Conservation (phyloP, 2,797 vertebrate species). For the Gadopsis bispinosus region DNA sequence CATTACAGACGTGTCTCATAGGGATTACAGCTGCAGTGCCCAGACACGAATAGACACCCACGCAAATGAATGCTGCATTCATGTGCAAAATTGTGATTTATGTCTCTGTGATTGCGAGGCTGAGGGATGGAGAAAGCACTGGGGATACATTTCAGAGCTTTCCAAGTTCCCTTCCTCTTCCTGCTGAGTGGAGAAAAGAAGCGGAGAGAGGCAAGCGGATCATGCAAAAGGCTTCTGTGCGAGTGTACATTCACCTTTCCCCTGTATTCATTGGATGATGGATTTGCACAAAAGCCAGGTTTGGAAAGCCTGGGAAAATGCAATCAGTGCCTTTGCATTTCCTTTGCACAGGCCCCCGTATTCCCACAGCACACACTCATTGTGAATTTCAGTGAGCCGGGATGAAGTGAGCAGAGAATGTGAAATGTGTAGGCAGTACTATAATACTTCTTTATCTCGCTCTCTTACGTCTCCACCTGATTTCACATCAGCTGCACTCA, state of each 20-base stretch:
- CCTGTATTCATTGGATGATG: conserved; percentile 12
- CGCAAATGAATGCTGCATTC: conserved; percentile 13
- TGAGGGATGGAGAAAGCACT: not conserved
- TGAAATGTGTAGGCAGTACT: conserved; percentile 10
- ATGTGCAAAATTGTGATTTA: conserved; percentile 32
- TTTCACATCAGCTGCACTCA: conserved; percentile 46
- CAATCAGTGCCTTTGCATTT: conserved; percentile 66
- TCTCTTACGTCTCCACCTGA: not conserved
- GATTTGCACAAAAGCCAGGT: conserved; percentile 27
- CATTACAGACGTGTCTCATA: conserved; percentile 59
- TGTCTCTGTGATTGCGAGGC: conserved; percentile 18
- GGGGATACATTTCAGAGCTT: conserved; percentile 27
- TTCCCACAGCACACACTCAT: not conserved
- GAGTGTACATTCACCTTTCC: conserved; percentile 27
- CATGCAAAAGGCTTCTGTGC: not conserved
- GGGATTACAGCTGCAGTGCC: not conserved
- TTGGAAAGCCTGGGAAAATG: conserved; percentile 51
- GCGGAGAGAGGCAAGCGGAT: conserved; percentile 12
- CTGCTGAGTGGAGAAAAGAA: conserved; percentile 25
- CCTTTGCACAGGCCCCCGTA: not conserved
- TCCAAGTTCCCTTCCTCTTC: conserved; percentile 19
- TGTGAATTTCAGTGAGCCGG: conserved; percentile 36
- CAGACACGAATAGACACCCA: not conserved
- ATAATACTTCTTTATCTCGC: not conserved
- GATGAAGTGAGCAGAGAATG: conserved; percentile 21